Base-by-base conservation (phyloP, 37 sponge, comb jelly and placozoan genomes). In the Geodia barretti region DNA sequence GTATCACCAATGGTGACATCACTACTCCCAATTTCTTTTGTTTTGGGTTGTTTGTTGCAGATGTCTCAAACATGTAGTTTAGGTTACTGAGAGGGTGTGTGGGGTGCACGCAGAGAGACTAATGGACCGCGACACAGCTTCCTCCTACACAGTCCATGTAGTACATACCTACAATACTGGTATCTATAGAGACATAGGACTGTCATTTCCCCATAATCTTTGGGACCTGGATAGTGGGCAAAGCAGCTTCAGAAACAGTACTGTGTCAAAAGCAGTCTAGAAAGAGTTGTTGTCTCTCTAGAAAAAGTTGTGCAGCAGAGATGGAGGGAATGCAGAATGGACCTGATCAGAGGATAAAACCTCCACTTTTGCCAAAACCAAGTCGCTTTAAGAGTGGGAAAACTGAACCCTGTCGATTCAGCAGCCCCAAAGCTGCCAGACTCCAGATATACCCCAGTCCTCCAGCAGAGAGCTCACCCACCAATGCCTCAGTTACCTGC, bases 51-150 rank as follows among this genome's bases (percentile, higher is more conserved):
- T n/a, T n/a, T n/a, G n/a, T 62, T 62, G 64, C 64, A 28, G 64
- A 62, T 62, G 9, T 3, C 26, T 5, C 64, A 28, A 9, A 5
- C 1, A 5, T 62, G 4, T n/a, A n/a, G 3, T 9, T 3, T 62
- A 28, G 64, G 64, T 28, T 62, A 3, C 64, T 28, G n/a, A 28
- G 3, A 62, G 64, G 3, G 64, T 62, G 26, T n/a, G 7, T 62
- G 64, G 9, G n/a, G n/a, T n/a, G n/a, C n/a, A n/a, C n/a, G 64
- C 64, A 62, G 64, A 28, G 64, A 62, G 64, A 28, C 64, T 28
- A 28, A 28, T n/a, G 1, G 1, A 62, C 64, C 64, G 26, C 26
- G 64, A 62, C 26, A 9, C 3, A 5, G 26, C 3, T 62, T 28
- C n/a, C 26, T 28, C 7, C 64, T 62, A 62, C 64, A 62, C 64